Evolutionary conservation across 2,888 invertebrate genomes (phyloP).

Genomic region (Andrena marginata): DNA sequence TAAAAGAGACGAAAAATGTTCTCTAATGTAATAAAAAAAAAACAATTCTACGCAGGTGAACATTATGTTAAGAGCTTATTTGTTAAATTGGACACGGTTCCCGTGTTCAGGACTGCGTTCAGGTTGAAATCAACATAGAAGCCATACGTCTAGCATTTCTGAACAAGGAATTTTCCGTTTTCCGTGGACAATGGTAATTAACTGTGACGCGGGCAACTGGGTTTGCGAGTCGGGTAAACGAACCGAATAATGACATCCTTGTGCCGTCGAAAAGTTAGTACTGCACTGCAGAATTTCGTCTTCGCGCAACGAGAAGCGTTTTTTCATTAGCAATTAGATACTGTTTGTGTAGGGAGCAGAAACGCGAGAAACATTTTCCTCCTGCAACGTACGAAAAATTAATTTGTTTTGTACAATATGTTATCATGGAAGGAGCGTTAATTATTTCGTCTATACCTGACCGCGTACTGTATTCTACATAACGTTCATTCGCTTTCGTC

Average conservation of each 20-base stretch:
- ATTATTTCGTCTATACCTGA: neutral
- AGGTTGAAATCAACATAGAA: conserved; percentile 4
- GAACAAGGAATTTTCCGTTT: conserved; percentile 9
- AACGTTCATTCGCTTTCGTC: too few relatives aligned
- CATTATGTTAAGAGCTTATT: neutral
- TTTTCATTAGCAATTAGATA: neutral
- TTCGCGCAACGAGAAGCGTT: neutral
- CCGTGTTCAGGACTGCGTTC: neutral
- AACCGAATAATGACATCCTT: conserved; percentile 54
- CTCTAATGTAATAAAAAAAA: neutral
- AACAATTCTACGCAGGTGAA: neutral
- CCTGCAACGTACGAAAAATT: neutral
- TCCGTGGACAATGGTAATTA: conserved; percentile 35
- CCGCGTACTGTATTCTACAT: too few relatives aligned
- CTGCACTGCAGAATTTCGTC: conserved; percentile 14
- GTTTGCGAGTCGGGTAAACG: conserved; percentile 26
- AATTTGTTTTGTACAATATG: neutral
- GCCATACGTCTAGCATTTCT: neutral
- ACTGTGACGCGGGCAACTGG: conserved; percentile 46
- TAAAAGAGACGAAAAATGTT: neutral
- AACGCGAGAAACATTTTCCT: neutral
- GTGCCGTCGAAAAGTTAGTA: conserved; percentile 44
- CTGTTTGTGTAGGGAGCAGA: neutral
- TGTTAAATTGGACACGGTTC: neutral
- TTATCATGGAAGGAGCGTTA: neutral